phyloP scores from a whole-genome alignment of 2,113 vertebrate species.

The Castor canadensis region DNA sequence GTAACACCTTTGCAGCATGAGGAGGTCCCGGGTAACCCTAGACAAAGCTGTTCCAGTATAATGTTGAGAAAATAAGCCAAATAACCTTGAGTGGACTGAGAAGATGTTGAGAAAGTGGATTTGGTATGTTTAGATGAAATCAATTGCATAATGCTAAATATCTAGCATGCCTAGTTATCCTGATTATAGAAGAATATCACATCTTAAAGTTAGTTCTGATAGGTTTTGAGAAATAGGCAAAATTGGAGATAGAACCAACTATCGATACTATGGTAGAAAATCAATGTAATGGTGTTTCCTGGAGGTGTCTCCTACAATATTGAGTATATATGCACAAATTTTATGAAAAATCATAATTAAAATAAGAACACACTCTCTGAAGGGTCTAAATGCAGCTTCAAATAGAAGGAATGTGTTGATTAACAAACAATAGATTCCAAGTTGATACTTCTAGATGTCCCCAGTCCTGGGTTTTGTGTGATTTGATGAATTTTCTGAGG shows the following conservation, averaged over 20 bases:
- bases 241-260: neutral
- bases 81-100: neutral
- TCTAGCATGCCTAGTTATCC: neutral
- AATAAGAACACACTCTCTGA: neutral
- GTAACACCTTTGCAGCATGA: no score
- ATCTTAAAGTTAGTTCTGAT: slow-evolving; percentile 45
- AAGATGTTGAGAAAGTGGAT: neutral
- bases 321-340: neutral
- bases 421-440: no score
- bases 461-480: no score
- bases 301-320: neutral
- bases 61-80: neutral
- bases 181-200: neutral
- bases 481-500: no score
- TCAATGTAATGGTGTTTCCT: neutral
- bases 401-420: neutral
- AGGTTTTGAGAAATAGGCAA: neutral
- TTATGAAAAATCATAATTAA: neutral
- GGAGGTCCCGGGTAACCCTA: neutral
- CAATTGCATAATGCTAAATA: neutral
- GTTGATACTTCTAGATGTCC: no score
- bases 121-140: neutral
- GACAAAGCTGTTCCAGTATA: neutral
- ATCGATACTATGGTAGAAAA: neutral
- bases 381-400: neutral